Conservation (phyloP, 92 coral and sea anemone genomes). For the Parazoanthus atlanticus region DNA sequence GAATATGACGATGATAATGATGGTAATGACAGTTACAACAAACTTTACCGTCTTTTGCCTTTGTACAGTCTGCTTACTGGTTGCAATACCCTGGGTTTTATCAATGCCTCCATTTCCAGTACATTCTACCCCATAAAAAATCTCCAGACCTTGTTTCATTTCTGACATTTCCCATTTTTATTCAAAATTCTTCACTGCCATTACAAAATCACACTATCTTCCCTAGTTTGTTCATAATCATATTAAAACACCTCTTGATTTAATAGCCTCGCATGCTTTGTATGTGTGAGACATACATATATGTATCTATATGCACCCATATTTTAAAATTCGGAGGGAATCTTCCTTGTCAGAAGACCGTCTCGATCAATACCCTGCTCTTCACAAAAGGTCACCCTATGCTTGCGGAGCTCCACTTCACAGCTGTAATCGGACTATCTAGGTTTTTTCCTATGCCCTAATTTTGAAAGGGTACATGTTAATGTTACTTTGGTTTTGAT, state of each 20-base stretch:
- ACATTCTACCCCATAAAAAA: background rate
- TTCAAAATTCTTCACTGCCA: background rate
- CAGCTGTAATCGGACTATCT: background rate
- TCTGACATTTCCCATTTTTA: too few species aligned
- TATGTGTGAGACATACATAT: background rate
- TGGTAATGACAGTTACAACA: too few species aligned
- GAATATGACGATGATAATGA: too few species aligned
- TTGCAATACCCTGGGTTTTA: too few species aligned
- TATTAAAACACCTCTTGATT: background rate
- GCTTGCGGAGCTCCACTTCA: background rate
- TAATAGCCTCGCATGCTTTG: background rate
- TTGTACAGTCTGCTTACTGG: too few species aligned
- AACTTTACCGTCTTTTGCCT: too few species aligned
- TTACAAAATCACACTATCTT: background rate
- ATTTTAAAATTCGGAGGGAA: background rate
- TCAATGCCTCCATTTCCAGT: background rate
- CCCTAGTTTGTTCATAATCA: background rate
- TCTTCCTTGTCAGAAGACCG: too few species aligned
- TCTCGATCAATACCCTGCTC: background rate
- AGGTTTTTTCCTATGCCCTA: background rate
- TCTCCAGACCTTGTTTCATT: background rate
- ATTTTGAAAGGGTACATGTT: background rate
- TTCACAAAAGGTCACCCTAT: background rate
- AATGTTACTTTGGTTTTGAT: background rate
- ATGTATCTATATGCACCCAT: background rate